Evolutionary conservation across 1,140 invertebrate species (phyloP).

Genomic region (Neomicropteryx cornuta): DNA sequence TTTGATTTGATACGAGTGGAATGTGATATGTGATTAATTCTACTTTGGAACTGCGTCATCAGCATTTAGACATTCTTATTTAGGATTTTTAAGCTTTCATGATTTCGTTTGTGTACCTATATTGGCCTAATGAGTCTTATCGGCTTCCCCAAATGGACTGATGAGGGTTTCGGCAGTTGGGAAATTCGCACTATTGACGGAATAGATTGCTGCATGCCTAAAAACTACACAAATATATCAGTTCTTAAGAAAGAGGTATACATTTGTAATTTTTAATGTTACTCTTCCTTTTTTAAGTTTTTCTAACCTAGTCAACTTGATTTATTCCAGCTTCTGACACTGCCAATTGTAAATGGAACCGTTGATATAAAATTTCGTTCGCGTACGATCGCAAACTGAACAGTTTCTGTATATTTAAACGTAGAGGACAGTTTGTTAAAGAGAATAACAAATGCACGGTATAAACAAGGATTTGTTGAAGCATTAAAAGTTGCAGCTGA

Average conservation of each 20-base stretch:
- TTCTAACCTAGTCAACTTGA: too few relatives aligned
- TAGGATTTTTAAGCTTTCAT: too few relatives aligned
- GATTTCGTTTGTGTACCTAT: too few relatives aligned
- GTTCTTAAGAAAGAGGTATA: constrained; percentile 12
- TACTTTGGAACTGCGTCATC: background rate
- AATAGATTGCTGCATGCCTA: constrained; percentile 10
- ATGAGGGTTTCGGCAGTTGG: constrained; percentile 9
- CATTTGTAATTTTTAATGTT: too few relatives aligned
- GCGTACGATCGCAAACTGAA: too few relatives aligned
- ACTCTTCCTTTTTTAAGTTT: too few relatives aligned
- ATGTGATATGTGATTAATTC: too few relatives aligned
- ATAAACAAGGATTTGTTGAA: constrained; percentile 21
- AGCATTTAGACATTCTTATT: background rate
- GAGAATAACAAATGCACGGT: constrained; percentile 13
- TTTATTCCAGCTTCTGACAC: too few relatives aligned
- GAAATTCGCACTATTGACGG: constrained; percentile 12
- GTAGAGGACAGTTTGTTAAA: constrained; percentile 14
- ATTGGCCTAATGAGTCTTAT: too few relatives aligned
- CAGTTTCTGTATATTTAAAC: constrained; percentile 14
- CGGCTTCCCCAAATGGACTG: constrained; percentile 11
- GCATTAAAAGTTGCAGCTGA: constrained; percentile 34
- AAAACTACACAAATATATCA: constrained; percentile 11
- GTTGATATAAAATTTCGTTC: too few relatives aligned
- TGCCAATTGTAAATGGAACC: too few relatives aligned
- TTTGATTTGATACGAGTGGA: too few relatives aligned